Evolutionary conservation across 2,888 invertebrate genomes (phyloP).

Genomic region (Lycaena phlaeas): DNA sequence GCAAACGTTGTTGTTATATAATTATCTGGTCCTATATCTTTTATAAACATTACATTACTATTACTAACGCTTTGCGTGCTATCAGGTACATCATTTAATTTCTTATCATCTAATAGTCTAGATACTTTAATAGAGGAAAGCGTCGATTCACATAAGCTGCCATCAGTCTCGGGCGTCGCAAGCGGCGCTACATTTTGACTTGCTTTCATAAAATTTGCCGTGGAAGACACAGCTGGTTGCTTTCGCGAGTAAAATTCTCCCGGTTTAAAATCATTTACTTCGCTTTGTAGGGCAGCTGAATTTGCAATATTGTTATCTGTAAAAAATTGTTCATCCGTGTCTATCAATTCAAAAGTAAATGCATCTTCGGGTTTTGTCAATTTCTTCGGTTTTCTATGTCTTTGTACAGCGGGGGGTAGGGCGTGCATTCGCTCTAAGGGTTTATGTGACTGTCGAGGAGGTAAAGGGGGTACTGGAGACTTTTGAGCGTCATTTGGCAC

Average conservation of each 20-base stretch:
- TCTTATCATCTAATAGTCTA: constrained; percentile 57
- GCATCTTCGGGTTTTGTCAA: constrained; percentile 80
- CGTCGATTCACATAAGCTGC: constrained; percentile 71
- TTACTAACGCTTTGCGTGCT: constrained; percentile 54
- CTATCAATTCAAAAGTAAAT: constrained; percentile 88
- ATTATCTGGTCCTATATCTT: constrained; percentile 81
- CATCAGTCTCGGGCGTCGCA: constrained; percentile 76
- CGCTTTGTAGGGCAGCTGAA: constrained; percentile 49
- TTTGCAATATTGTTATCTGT: constrained; percentile 65
- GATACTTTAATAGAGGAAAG: constrained; percentile 66
- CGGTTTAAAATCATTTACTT: constrained; percentile 60
- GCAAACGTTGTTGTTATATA: constrained; percentile 79
- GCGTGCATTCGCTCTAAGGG: constrained; percentile 84
- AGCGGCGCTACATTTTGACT: constrained; percentile 69
- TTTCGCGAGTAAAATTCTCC: constrained; percentile 66
- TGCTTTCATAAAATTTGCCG: constrained; percentile 47
- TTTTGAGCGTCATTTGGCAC: constrained; percentile 72
- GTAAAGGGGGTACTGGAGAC: constrained; percentile 79
- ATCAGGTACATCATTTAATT: constrained; percentile 55
- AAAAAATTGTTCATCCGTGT: constrained; percentile 81
- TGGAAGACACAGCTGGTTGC: constrained; percentile 47
- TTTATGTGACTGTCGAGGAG: constrained; percentile 80
- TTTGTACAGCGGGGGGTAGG: constrained; percentile 78
- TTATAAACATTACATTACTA: constrained; percentile 73
- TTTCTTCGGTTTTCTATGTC: constrained; percentile 79